A percentile compares a stretch with the other conserved stretches of the same genome.
phyloP scores from a whole-genome alignment of 2,888 invertebrate genomes.

The Stictocephala bisonia region DNA sequence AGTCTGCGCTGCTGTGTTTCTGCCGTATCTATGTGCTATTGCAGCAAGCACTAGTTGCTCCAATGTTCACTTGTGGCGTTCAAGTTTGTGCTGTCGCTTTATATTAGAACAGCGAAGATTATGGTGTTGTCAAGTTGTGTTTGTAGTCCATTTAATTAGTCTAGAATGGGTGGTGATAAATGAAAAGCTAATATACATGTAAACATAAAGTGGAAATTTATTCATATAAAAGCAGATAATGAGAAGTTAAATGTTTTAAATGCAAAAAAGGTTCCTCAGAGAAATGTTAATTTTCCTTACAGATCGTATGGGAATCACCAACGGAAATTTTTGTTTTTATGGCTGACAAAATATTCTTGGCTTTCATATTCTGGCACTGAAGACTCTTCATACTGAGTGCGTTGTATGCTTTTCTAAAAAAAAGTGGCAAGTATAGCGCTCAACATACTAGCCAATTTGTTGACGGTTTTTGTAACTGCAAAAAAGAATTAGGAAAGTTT shows the following conservation, averaged over 20 bases:
- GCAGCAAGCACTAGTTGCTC: too few species aligned
- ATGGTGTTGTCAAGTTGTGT: too few species aligned
- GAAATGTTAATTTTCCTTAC: neutral
- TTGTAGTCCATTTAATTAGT: too few species aligned
- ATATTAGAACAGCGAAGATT: too few species aligned
- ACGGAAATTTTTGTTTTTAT: neutral
- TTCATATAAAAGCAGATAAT: neutral
- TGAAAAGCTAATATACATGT: too few species aligned
- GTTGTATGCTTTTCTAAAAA: neutral
- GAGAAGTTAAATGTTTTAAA: neutral
- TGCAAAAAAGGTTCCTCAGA: neutral
- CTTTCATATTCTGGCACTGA: slow-evolving; percentile 6
- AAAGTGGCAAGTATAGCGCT: neutral
- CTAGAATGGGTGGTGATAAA: too few species aligned
- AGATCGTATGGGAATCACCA: neutral
- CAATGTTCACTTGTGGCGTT: too few species aligned
- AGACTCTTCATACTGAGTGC: neutral
- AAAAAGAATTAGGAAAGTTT: slow-evolving; percentile 11
- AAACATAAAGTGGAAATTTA: too few species aligned
- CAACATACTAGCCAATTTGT: neutral
- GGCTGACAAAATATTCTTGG: slow-evolving; percentile 1
- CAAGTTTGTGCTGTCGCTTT: too few species aligned
- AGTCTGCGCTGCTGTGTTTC: too few species aligned
- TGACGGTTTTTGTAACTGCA: neutral
- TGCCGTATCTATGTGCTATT: too few species aligned